Percentiles rank a stretch among this genome's conserved stretches.
phyloP scores from a whole-genome alignment of 2,797 vertebrate species.

The Taeniopygia guttata region DNA sequence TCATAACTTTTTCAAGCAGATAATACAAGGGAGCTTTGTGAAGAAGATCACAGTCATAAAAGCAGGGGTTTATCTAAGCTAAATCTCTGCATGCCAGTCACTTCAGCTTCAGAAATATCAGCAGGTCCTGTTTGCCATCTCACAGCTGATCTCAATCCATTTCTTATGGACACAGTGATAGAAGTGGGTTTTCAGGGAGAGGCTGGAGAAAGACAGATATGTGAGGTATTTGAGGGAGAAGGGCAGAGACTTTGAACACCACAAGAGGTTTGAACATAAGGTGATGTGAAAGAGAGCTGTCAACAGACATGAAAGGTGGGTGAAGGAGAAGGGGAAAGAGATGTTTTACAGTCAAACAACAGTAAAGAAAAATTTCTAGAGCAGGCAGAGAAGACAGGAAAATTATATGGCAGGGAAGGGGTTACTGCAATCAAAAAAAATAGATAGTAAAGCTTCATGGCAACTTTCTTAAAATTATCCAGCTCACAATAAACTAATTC shows the following conservation, averaged over 20 bases:
- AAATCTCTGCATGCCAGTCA: slow-evolving; percentile 11
- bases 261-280: neutral
- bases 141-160: neutral
- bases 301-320: neutral
- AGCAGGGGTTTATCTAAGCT: slow-evolving; percentile 11
- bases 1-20: neutral
- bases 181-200: neutral
- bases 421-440: neutral
- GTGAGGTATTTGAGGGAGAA: neutral
- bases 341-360: neutral
- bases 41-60: slow-evolving; percentile 11
- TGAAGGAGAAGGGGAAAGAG: neutral
- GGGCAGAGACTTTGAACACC: neutral
- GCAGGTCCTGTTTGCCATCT: neutral
- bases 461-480: neutral
- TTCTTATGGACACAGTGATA: neutral
- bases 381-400: neutral
- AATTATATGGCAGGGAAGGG: neutral
- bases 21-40: neutral
- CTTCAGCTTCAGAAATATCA: slow-evolving; percentile 24
- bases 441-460: neutral
- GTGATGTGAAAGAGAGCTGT: neutral
- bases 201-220: neutral
- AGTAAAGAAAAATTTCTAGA: neutral
- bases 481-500: neutral